Percentiles rank a stretch among this genome's conserved stretches.
Evolutionary conservation across 2,113 vertebrate genomes (phyloP).

Genomic region (Nematolebias whitei): DNA sequence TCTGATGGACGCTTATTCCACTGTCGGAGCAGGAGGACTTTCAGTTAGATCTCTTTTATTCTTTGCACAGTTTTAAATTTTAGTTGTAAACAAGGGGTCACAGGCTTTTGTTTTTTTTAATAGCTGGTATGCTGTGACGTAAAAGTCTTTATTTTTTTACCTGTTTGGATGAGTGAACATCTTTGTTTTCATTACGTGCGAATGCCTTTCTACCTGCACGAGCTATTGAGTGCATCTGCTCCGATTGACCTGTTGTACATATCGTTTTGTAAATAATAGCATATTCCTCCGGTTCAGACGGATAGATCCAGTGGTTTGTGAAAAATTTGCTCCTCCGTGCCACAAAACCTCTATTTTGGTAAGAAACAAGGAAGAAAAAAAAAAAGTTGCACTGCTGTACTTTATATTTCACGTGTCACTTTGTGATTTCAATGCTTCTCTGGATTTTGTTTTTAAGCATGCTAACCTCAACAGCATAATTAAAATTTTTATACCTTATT

Average conservation of each 20-base stretch:
- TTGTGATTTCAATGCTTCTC: slow-evolving; percentile 69
- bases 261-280: slow-evolving; percentile 66
- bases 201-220: slow-evolving; percentile 50
- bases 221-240: slow-evolving; percentile 15
- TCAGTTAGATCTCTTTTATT: slow-evolving; percentile 12
- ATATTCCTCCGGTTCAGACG: slow-evolving; percentile 40
- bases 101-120: slow-evolving; percentile 22
- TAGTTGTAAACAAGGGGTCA: slow-evolving; percentile 11
- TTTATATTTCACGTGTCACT: slow-evolving; percentile 78
- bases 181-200: slow-evolving; percentile 21
- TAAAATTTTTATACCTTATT: slow-evolving; percentile 74
- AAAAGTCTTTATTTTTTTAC: slow-evolving; percentile 23
- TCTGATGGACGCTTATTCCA: slow-evolving; percentile 29
- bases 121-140: slow-evolving; percentile 38
- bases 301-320: slow-evolving; percentile 21
- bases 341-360: slow-evolving; percentile 68
- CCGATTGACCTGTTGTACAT: slow-evolving; percentile 41
- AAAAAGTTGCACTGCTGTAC: slow-evolving; percentile 76
- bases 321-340: slow-evolving; percentile 44
- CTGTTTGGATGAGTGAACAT: slow-evolving; percentile 21
- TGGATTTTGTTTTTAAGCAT: slow-evolving; percentile 55
- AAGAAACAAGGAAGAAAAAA: slow-evolving; percentile 55
- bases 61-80: slow-evolving; percentile 47
- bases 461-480: slow-evolving; percentile 56
- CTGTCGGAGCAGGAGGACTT: slow-evolving; percentile 20